These are phyloP conservation scores for Pelodytes ibericus DNA, from an alignment of 2,797 vertebrate genomes.

Conservation along the genomic window DNA sequence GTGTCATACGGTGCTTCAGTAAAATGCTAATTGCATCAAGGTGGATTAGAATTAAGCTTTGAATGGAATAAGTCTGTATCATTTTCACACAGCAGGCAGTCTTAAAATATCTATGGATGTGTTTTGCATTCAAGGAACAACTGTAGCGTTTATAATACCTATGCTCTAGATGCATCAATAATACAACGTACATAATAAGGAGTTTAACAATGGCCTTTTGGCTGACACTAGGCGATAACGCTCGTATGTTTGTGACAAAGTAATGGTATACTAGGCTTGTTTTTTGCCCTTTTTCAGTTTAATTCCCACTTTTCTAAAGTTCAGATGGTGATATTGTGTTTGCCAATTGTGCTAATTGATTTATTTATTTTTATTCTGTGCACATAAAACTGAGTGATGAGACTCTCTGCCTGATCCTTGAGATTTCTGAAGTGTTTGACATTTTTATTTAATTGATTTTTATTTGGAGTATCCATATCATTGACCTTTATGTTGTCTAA, in stretches of 20 bases:
- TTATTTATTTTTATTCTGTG: conserved; percentile 33
- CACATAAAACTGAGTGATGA: conserved; percentile 45
- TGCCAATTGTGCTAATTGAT: conserved; percentile 43
- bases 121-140: conserved; percentile 40
- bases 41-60: conserved; percentile 55
- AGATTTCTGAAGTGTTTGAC: conserved; percentile 52
- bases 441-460: conserved; percentile 54
- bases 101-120: conserved; percentile 47
- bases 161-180: background rate
- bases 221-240: conserved; percentile 24
- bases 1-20: conserved; percentile 53
- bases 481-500: conserved; percentile 50
- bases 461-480: conserved; percentile 50
- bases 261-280: conserved; percentile 9
- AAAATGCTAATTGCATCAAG: conserved; percentile 56
- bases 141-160: conserved; percentile 9
- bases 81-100: conserved; percentile 55
- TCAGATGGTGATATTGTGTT: conserved; percentile 36
- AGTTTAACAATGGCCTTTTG: conserved; percentile 14
- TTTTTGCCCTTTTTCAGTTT: conserved; percentile 23
- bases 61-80: conserved; percentile 51
- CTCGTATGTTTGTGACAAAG: conserved; percentile 25
- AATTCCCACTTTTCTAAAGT: conserved; percentile 37
- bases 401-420: conserved; percentile 36
- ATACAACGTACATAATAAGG: conserved; percentile 11